phyloP scores from a whole-genome alignment of 1,140 invertebrate genomes.

The Battus philenor region DNA sequence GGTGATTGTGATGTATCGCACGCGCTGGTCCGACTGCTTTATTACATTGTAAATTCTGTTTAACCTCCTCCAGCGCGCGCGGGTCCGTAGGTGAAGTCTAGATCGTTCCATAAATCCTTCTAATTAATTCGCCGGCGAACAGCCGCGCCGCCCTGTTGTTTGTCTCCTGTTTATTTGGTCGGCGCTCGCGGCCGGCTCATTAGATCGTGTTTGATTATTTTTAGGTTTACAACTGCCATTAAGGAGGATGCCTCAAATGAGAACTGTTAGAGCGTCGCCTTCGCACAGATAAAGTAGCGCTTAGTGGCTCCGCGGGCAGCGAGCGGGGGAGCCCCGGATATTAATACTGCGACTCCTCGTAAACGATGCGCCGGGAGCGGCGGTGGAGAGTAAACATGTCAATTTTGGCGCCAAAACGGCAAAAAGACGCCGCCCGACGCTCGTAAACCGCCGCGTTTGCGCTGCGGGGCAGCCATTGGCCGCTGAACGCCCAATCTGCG shows the following conservation, averaged over 20 bases:
- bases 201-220: too few species aligned
- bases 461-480: conserved; percentile 54
- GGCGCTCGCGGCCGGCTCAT: neutral
- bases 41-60: conserved; percentile 47
- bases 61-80: conserved; percentile 32
- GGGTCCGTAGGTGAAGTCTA: conserved; percentile 18
- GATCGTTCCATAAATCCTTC: conserved; percentile 38
- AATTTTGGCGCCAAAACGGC: conserved; percentile 70
- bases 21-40: conserved; percentile 41
- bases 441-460: conserved; percentile 72
- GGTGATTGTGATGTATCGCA: too few species aligned
- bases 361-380: conserved; percentile 20
- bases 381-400: conserved; percentile 25
- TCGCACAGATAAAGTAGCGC: too few species aligned
- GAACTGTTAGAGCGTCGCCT: too few species aligned
- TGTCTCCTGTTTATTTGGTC: conserved; percentile 1
- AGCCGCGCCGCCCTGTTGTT: conserved; percentile 7
- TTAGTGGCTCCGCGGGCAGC: too few species aligned
- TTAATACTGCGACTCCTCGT: too few species aligned
- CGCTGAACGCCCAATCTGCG: conserved; percentile 47
- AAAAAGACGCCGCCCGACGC: conserved; percentile 51
- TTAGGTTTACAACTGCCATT: too few species aligned
- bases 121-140: conserved; percentile 31
- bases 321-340: too few species aligned
- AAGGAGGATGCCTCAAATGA: too few species aligned